Base-by-base conservation (phyloP, 2,888 invertebrate genomes). In the Gasteruption jaculator region DNA sequence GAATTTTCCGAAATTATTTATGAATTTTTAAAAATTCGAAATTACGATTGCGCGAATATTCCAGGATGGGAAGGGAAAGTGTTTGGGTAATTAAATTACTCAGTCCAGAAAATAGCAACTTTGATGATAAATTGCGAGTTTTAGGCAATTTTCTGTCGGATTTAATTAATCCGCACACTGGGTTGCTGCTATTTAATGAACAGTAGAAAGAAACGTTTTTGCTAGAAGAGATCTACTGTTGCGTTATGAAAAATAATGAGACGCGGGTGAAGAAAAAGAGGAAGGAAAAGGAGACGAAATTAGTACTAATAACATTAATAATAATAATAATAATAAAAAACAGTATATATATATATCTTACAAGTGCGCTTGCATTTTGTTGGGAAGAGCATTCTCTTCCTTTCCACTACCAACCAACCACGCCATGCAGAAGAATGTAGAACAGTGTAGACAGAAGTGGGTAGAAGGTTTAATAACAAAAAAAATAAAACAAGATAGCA, bases 371-470 rank as follows among this genome's bases (percentile, higher is more conserved):
- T 76, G 77, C 73, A 79, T 77, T 78, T 78, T 79, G 77, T 74
- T 76, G 75, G 76, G 77, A 74, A 79, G 78, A 75, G 77, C 78
- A 78, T 77, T 79, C 74, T 79, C 79, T 74, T 79, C 78, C 73
- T 78, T 78, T 74, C 78, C 78, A 78, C 79, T 79, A 78, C 66
- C 69, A 69, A 68, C 66, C 68, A 69, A 68, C 66, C 68, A 68
- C 67, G 74, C 76, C 78, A 78, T 78, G 78, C 78, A 78, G 77
- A 69, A 72, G 75, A 76, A 74, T 76, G 68, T 68, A 68, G 68
- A 68, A 67, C 65, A 68, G 68, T 68, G 68, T 69, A 66, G 68
- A 68, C 68, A 68, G 67, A 68, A 63, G 68, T 68, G 65, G 68
- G 68, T 68, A 68, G 68, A 66, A 66, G 65, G 59, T 65, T 68